Base-by-base conservation (phyloP, 2,888 invertebrate species). In the Spodoptera picta region DNA sequence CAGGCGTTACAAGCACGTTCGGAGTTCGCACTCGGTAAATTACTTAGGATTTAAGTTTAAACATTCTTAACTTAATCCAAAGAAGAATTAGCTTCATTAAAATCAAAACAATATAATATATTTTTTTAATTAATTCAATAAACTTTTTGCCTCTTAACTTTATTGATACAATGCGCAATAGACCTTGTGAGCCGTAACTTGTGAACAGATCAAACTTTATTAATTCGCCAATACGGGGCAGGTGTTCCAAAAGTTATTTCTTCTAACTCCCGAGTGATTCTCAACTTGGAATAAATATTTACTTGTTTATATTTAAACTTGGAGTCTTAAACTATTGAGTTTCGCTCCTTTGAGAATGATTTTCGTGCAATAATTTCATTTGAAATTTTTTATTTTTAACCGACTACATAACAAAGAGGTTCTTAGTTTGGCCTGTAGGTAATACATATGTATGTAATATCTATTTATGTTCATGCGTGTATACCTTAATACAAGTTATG, bases 191-290 rank as follows among this genome's bases (percentile, higher is more conserved):
- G 60, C 55, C 49, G 36, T 53, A 76, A 70, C 64, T 69, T 60
- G 43, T 69, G 53, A 64, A 66, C 58, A 69, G 78, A 81, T 80
- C 79, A 80, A 83, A 84, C 64, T 79, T 76, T 81, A 81, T 79
- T 81, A 81, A 81, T 83, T 82, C 70, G 64, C 71, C 73, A 77
- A 82, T 81, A 36, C 69, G 55, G 73, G 63, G 65, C 83, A 86
- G 84, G 82, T 85, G 85, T 77, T 78, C 52, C 4, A 24, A 65
- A 67, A 73, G 64, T 81, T 83, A 74, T 81, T 80, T 81, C 80
- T 80, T 80, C 64, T 64, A 64, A 60, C 59, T 74, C 49, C 47
- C 42, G 27, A 27, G 27, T 27, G 27, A 27, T 27, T 27, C 27
- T 2, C 14, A 68, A 79, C 75, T 80, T 70, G 31, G 47, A 45